Evolutionary conservation across 2,888 invertebrate genomes (phyloP).

Genomic region (Acleris cristana): DNA sequence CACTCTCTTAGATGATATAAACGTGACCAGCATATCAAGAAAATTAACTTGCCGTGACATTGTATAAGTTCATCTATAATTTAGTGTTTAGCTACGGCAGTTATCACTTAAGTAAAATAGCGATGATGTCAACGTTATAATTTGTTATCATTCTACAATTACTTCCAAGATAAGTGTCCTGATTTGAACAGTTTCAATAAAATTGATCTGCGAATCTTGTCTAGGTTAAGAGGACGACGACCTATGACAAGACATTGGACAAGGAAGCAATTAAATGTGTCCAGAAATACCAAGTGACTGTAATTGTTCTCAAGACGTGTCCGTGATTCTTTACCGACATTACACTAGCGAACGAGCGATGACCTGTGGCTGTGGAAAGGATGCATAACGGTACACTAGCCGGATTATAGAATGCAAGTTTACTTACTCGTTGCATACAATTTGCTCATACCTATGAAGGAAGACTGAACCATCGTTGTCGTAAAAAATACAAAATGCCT

Average conservation of each 20-base stretch:
- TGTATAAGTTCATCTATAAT: not conserved
- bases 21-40: not conserved
- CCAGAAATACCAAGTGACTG: conserved; percentile 12
- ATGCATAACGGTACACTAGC: conserved; percentile 8
- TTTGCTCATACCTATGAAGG: too few relatives aligned
- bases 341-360: conserved; percentile 5
- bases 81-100: not conserved
- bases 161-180: too few relatives aligned
- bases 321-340: conserved; percentile 17
- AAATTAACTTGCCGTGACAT: not conserved
- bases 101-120: too few relatives aligned
- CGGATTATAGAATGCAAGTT: not conserved
- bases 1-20: conserved; percentile 38
- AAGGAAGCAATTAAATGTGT: conserved; percentile 21
- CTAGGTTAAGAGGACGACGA: conserved; percentile 10
- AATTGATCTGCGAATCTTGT: too few relatives aligned
- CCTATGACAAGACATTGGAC: conserved; percentile 9
- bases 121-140: too few relatives aligned
- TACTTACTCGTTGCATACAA: not conserved
- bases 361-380: conserved; percentile 4
- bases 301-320: conserved; percentile 21
- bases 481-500: too few relatives aligned
- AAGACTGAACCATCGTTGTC: too few relatives aligned
- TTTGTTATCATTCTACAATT: too few relatives aligned
- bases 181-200: too few relatives aligned